Evolutionary conservation across 1,140 invertebrate species (phyloP), one percentile per base, ranked within the genome.

Genomic region (Colletes gigas): DNA sequence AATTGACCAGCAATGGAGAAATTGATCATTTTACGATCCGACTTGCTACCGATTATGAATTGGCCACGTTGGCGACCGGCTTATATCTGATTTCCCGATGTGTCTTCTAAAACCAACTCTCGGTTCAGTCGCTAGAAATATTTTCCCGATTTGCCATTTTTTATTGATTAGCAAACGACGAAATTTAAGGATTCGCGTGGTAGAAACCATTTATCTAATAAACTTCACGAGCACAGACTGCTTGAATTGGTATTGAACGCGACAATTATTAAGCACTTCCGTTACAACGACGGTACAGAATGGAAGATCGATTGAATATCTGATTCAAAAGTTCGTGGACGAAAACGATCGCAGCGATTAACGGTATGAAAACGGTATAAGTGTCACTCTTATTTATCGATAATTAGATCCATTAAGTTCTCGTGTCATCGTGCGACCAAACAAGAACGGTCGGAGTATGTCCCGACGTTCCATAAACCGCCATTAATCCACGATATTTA

Each of bases 351-450:
- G 4, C 4, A 60, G 47, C 75, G 41, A 50, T 70, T 78, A 78
- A 50, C 55, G 54, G 69, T 44, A 62, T 55, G 44, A 14, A 39
- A 60, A 15, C 7, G 10, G 1, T 30, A 69, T 60, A 55, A 73
- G 17, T 47, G 77, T 79, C 69, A 73, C 57, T 79, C 69, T 55
- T 79, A 52, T 79, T 75, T 60, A 67, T 67, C 71, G 71, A 44
- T 50, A 80, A 75, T 66, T 66, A 57, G 9, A 65, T n/a, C 39
- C 44, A 30, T 55, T 39, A 50, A 59, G 15, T 67, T 19, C 50
- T 52, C 44, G 17, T 52, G 63, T 54, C 41, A 54, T 21, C 17
- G 50, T 4, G 41, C 19, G 14, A 47, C 6, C 1, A 57, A 76
- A 57, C 52, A 15, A 57, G 12, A 63, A 52, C 30, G 47, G 30